phyloP scores from a whole-genome alignment of 2,797 vertebrate species.

The Sebastes elongatus region DNA sequence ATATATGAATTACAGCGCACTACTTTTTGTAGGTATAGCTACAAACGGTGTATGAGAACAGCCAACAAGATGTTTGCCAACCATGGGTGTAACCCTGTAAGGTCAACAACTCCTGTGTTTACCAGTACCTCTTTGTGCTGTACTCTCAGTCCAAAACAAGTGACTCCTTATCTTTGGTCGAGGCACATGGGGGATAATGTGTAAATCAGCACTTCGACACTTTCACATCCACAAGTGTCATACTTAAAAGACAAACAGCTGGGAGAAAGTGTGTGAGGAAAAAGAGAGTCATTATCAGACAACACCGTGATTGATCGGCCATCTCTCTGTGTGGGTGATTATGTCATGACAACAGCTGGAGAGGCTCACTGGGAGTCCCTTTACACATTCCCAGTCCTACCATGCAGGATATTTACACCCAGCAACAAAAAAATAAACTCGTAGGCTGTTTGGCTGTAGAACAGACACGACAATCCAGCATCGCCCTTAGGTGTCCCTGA shows the following conservation, averaged over 20 bases:
- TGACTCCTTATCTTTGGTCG: neutral
- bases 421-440: constrained; percentile 65
- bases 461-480: constrained; percentile 36
- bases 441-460: constrained; percentile 14
- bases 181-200: constrained; percentile 2
- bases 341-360: constrained; percentile 69
- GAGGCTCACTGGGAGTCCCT: constrained; percentile 38
- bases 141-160: neutral
- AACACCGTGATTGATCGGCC: constrained; percentile 6
- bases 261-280: constrained; percentile 31
- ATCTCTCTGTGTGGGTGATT: constrained; percentile 38
- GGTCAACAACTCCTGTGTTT: neutral
- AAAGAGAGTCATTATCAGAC: constrained; percentile 42
- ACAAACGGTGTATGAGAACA: neutral
- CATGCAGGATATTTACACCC: constrained; percentile 66
- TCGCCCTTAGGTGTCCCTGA: constrained; percentile 64
- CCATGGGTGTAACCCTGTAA: neutral
- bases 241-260: constrained; percentile 26
- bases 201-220: constrained; percentile 32
- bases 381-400: constrained; percentile 40
- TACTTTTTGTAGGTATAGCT: neutral
- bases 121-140: neutral
- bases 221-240: constrained; percentile 42
- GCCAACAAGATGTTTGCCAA: neutral
- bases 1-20: neutral